A percentile compares a stretch with the other conserved stretches of the same genome.
Evolutionary conservation across 2,113 vertebrate species (phyloP).

Genomic region (Lutjanus erythropterus): DNA sequence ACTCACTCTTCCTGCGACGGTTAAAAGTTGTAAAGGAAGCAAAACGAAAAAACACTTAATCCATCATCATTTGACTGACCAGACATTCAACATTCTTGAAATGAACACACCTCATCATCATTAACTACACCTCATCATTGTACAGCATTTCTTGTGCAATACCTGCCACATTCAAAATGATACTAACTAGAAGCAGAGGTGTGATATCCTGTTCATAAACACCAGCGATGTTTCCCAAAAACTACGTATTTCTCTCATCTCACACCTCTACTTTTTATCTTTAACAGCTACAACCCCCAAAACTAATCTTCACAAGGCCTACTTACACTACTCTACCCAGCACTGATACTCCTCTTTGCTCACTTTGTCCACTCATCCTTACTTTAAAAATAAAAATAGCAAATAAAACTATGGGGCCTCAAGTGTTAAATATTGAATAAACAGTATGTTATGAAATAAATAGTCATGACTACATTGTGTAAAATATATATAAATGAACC

Average conservation of each 20-base stretch:
- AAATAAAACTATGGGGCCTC: not conserved
- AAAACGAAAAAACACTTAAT: not conserved
- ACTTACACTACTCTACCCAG: conserved; percentile 45
- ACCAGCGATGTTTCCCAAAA: conserved; percentile 1
- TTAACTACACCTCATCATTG: not conserved
- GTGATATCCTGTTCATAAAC: not conserved
- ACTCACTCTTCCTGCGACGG: not conserved
- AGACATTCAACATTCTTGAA: conserved; percentile 39
- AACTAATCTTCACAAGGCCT: conserved; percentile 17
- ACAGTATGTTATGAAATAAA: not conserved
- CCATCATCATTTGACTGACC: not conserved
- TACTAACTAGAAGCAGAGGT: not conserved
- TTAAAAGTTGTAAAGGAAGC: conserved; percentile 6
- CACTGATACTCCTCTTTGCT: conserved; percentile 29
- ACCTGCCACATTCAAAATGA: conserved; percentile 55
- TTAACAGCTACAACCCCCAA: conserved; percentile 29
- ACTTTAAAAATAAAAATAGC: conserved; percentile 16
- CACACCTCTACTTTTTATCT: not conserved
- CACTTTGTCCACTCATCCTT: not conserved
- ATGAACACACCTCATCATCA: not conserved
- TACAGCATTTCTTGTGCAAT: conserved; percentile 67
- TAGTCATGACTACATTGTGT: not conserved
- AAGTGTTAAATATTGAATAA: conserved; percentile 11
- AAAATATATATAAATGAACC: not conserved
- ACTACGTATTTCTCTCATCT: not conserved